Evolutionary conservation across 2,113 vertebrate species (phyloP).

Genomic region (Stercorarius parasiticus): DNA sequence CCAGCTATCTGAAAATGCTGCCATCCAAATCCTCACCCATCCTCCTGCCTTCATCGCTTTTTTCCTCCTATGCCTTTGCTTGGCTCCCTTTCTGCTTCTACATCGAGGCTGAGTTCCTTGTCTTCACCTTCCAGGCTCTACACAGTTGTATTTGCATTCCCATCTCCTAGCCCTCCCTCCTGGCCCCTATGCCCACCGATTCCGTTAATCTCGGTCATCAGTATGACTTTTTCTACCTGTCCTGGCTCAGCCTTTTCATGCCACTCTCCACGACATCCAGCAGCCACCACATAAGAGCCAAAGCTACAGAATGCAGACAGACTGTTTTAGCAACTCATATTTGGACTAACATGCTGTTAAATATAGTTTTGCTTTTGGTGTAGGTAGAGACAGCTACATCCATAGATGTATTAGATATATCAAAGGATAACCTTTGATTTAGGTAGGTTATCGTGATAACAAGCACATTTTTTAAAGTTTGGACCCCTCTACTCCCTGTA

Average conservation of each 20-base stretch:
- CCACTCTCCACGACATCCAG: rapidly evolving
- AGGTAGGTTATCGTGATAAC: background rate
- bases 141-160: rapidly evolving
- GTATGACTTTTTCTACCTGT: background rate
- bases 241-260: background rate
- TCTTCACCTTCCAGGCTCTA: background rate
- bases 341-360: background rate
- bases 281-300: background rate
- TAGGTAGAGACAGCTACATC: background rate
- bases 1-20: background rate
- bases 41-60: rapidly evolving
- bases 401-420: background rate
- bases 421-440: background rate
- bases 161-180: background rate
- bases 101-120: background rate
- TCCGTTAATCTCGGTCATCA: background rate
- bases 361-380: background rate
- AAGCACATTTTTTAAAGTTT: background rate
- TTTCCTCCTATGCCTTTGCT: background rate
- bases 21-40: background rate
- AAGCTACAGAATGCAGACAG: background rate
- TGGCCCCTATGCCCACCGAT: rapidly evolving
- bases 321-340: background rate
- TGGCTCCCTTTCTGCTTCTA: background rate
- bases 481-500: background rate